phyloP scores from a whole-genome alignment of 2,113 vertebrate genomes.

The Salvator merianae region DNA sequence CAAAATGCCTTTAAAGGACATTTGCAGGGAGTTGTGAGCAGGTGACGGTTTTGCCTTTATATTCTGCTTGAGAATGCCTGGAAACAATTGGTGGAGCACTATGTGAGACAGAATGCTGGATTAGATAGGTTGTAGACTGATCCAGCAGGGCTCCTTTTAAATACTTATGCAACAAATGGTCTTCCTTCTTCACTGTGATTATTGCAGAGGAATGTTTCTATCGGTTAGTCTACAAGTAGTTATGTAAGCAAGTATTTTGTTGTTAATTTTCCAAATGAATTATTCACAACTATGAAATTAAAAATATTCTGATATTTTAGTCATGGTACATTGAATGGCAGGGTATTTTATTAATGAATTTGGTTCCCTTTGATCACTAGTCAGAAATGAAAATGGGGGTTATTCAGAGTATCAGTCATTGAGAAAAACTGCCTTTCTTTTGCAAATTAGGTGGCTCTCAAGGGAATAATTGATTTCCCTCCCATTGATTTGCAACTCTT shows the following conservation, averaged over 20 bases:
- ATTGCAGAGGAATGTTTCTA: neutral
- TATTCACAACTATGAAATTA: neutral
- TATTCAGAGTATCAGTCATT: neutral
- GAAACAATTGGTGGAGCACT: too few species aligned
- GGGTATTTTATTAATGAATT: slow-evolving; percentile 3
- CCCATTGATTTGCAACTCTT: slow-evolving; percentile 10
- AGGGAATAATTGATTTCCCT: slow-evolving; percentile 13
- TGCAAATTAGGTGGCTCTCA: slow-evolving; percentile 10
- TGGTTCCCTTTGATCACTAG: slow-evolving; percentile 17
- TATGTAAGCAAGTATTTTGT: neutral
- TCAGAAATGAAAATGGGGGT: neutral
- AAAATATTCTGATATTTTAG: neutral
- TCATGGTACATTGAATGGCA: neutral
- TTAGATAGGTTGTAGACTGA: too few species aligned
- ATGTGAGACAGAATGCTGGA: too few species aligned
- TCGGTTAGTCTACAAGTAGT: neutral
- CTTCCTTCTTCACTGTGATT: neutral
- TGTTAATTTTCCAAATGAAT: neutral
- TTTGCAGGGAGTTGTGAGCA: too few species aligned
- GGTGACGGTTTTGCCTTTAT: too few species aligned
- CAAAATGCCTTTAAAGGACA: too few species aligned
- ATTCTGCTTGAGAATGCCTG: too few species aligned
- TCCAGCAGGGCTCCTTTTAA: too few species aligned
- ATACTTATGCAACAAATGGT: neutral
- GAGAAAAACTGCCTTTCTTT: slow-evolving; percentile 11